phyloP scores from a whole-genome alignment of 1,140 invertebrate species.

The Pogonognathellus flavescens region DNA sequence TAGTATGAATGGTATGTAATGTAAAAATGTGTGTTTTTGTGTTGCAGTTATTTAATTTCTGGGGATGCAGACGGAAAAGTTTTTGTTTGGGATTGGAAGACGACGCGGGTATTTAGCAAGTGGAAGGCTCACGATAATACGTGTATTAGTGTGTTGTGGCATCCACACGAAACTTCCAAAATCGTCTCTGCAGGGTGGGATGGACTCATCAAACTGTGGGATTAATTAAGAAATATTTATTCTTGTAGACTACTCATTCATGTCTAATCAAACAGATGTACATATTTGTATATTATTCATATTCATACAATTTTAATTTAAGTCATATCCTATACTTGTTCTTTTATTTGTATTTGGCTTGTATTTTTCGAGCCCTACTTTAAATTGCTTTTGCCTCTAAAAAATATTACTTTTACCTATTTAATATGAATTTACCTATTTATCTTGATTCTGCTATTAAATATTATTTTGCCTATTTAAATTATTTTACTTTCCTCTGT shows the following conservation, averaged over 20 bases:
- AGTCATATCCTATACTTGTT: too few species aligned
- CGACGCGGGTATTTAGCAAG: constrained; percentile 96
- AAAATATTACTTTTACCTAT: too few species aligned
- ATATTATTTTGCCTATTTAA: too few species aligned
- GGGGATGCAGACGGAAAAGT: constrained; percentile 99
- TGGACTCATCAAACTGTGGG: constrained; percentile 98
- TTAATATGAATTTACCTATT: too few species aligned
- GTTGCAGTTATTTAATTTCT: constrained; percentile 92
- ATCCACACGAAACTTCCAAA: constrained; percentile 98
- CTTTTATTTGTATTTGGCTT: too few species aligned
- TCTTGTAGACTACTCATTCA: background rate
- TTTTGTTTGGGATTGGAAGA: constrained; percentile 99
- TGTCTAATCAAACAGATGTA: background rate
- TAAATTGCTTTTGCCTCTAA: too few species aligned
- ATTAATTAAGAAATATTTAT: too few species aligned
- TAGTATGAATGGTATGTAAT: too few species aligned
- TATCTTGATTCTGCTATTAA: too few species aligned
- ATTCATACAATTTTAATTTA: background rate
- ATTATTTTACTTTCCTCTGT: too few species aligned
- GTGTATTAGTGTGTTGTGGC: constrained; percentile 95
- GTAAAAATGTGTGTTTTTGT: constrained; percentile 21
- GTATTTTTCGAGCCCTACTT: too few species aligned
- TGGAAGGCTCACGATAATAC: constrained; percentile 99
- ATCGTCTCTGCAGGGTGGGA: constrained; percentile 98
- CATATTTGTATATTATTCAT: background rate